Percentiles rank a stretch among this genome's conserved stretches.
phyloP scores from a whole-genome alignment of 2,113 vertebrate species.

The Corythornis madagascariensis region DNA sequence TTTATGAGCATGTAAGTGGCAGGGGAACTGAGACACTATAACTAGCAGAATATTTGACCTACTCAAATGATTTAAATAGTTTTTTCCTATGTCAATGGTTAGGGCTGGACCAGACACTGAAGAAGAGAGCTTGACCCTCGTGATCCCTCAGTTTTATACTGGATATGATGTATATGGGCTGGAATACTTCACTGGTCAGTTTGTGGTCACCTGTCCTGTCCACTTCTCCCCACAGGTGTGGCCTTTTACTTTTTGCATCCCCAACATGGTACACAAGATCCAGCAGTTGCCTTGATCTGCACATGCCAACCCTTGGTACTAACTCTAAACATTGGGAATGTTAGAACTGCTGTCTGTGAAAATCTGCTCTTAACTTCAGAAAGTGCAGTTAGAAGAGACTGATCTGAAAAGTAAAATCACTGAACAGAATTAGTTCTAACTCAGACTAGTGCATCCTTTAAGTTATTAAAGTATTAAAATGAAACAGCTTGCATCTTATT shows the following conservation, averaged over 20 bases:
- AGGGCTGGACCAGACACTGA: background rate
- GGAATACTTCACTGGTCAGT: background rate
- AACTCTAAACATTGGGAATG: background rate
- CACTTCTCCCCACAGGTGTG: background rate
- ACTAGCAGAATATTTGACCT: conserved; percentile 13
- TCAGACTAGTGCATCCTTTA: background rate
- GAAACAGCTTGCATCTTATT: conserved; percentile 7
- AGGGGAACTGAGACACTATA: background rate
- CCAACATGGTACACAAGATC: background rate
- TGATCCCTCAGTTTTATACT: background rate
- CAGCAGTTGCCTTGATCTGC: background rate
- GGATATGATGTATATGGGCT: background rate
- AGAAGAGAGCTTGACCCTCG: background rate
- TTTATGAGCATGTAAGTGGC: background rate
- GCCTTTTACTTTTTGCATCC: background rate
- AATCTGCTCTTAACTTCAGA: background rate
- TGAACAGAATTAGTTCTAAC: background rate
- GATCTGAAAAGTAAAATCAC: background rate
- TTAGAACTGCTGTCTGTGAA: background rate
- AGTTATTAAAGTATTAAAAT: conserved; percentile 15
- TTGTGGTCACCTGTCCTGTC: background rate
- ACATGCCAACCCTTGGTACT: background rate
- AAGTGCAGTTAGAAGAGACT: background rate
- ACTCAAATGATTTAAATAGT: background rate
- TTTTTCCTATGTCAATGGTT: background rate